Conservation (phyloP, 2,888 invertebrate species). For the Meteorus colon region DNA sequence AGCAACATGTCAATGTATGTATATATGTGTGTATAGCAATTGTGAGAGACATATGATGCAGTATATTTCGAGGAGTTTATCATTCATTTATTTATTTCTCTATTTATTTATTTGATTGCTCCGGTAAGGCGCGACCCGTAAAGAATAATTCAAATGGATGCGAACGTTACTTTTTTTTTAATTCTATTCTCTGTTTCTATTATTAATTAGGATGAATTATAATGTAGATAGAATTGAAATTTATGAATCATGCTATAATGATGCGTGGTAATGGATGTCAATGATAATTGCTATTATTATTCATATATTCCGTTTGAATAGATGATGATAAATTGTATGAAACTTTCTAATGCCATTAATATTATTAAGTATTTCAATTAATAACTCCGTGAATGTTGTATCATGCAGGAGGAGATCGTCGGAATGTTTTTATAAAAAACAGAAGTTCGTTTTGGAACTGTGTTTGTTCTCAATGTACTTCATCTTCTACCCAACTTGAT, state of each 20-base stretch:
- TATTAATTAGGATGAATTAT: constrained; percentile 7
- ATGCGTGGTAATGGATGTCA: constrained; percentile 16
- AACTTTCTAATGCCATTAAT: constrained; percentile 18
- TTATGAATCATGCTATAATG: neutral
- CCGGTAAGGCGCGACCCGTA: neutral
- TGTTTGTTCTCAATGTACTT: too few relatives aligned
- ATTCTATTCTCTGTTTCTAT: neutral
- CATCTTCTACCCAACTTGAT: too few relatives aligned
- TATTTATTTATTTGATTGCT: neutral
- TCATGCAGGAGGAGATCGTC: neutral
- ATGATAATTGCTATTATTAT: constrained; percentile 22
- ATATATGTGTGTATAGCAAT: neutral
- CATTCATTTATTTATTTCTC: neutral
- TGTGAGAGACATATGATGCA: neutral
- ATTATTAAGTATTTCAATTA: constrained; percentile 6
- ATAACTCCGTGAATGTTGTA: neutral
- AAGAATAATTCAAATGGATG: neutral
- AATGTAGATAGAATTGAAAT: neutral
- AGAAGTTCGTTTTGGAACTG: too few relatives aligned
- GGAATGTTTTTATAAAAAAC: too few relatives aligned
- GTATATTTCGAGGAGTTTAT: neutral
- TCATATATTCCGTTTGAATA: neutral
- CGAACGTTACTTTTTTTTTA: neutral
- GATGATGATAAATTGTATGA: constrained; percentile 16
- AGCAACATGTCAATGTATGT: neutral